Evolutionary conservation across 2,797 vertebrate species (phyloP), one percentile per base, ranked within the genome.

Genomic region (Paramormyrops hopkinsi): DNA sequence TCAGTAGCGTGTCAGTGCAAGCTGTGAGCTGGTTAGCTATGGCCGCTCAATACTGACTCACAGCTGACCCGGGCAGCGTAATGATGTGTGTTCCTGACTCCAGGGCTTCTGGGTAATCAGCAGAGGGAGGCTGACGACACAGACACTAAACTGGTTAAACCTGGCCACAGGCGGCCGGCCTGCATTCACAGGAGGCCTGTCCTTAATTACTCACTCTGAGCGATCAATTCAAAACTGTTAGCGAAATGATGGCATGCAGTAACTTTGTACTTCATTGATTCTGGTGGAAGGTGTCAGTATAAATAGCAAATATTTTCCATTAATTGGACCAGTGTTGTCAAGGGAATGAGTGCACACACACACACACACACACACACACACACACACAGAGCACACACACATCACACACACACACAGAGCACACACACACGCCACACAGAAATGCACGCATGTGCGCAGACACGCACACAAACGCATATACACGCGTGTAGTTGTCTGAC

Each of bases 101-200:
- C 37, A n/a, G 76, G 76, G 76, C 41, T 82, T 46, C 8, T 82
- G 76, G 37, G 17, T 46, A 91, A 90, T 93, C 89, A 86, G 91
- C 87, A 91, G 73, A 14, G 87, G 56, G 87, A 48, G 87, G 56
- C 90, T 79, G 90, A 92, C 92, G 84, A 86, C 89, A 83, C 89
- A 92, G 90, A 91, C 19, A 46, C 76, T 82, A 82, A 82, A 44
- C 76, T 44, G 41, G 17, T 82, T 82, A 44, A 82, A 46, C 76
- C 19, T 82, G 76, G 76, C 76, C 76, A 46, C 41, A 9, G 76
- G 76, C 76, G 14, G 76, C 76, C 19, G 41, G 76, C 19, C 37
- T 82, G 41, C 76, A 82, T 82, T 46, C 37, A 82, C 37, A 46
- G 41, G 37, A 44, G 41, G 37, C 37, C 41, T 82, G 76, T 76